Evolutionary conservation across 37 sponge, comb jelly and placozoan genomes (phyloP).

Genomic region (Amphimedon queenslandica): DNA sequence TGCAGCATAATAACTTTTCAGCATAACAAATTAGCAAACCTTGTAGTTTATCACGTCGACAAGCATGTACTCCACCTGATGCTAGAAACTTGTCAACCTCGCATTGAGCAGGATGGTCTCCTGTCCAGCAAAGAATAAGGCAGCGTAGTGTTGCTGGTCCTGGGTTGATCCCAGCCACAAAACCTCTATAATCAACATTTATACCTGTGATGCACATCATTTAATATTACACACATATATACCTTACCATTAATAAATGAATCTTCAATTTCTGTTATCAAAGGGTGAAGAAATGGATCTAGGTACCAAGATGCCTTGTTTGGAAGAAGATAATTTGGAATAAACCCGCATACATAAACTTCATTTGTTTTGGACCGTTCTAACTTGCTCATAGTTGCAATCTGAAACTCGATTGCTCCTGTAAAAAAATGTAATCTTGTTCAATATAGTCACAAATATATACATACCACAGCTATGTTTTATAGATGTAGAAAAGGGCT

Average conservation of each 20-base stretch:
- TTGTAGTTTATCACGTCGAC: conserved; percentile 1
- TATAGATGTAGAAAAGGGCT: conserved; percentile 17
- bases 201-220: conserved; percentile 10
- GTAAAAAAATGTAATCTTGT: neutral
- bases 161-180: conserved; percentile 17
- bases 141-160: conserved; percentile 13
- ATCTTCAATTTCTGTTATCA: conserved; percentile 19
- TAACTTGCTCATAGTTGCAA: conserved; percentile 13
- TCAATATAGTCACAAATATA: neutral
- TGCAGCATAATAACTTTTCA: too few relatives aligned
- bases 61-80: conserved; percentile 3
- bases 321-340: conserved; percentile 22
- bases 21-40: neutral
- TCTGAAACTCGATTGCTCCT: conserved; percentile 16
- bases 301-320: conserved; percentile 6
- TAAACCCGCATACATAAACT: conserved; percentile 26
- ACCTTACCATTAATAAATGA: conserved; percentile 18
- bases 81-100: conserved; percentile 20
- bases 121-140: conserved; percentile 24
- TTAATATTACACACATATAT: neutral
- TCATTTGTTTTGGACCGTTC: conserved; percentile 1
- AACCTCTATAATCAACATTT: conserved; percentile 17
- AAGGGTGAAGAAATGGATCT: conserved; percentile 25
- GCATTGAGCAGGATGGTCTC: conserved; percentile 29
- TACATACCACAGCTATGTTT: conserved; percentile 29